These are phyloP conservation scores for Hipposideros armiger DNA, from an alignment of 2,113 vertebrate genomes.

Conservation along the genomic window DNA sequence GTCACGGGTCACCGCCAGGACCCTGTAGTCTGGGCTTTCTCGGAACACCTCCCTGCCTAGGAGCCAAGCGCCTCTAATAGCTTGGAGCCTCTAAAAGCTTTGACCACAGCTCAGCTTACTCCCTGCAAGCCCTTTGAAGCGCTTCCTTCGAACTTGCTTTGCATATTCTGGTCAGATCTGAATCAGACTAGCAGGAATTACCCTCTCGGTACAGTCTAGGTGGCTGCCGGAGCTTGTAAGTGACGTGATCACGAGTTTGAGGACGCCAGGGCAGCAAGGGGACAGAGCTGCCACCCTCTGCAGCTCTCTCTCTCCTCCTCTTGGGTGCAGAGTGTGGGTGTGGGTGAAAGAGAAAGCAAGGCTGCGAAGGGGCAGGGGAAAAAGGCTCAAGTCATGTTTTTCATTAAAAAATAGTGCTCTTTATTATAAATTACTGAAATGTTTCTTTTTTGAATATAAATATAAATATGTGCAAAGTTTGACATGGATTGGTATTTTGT, in stretches of 20 bases:
- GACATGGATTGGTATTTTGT: slow-evolving; percentile 89
- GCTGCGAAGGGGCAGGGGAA: background rate
- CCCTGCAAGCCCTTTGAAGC: slow-evolving; percentile 68
- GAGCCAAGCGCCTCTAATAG: slow-evolving; percentile 60
- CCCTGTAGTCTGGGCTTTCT: slow-evolving; percentile 57
- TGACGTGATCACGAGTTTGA: background rate
- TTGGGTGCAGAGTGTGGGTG: background rate
- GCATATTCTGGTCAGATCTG: slow-evolving; percentile 82
- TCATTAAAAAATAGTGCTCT: slow-evolving; percentile 97
- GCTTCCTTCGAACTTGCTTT: slow-evolving; percentile 77
- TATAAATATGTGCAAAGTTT: slow-evolving; percentile 99
- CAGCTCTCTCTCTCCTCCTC: background rate
- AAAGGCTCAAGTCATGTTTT: slow-evolving; percentile 72
- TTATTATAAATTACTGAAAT: slow-evolving; percentile 99
- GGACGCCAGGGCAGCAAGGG: background rate
- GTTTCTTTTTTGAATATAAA: slow-evolving; percentile 91
- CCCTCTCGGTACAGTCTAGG: slow-evolving; percentile 52
- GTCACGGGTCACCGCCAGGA: slow-evolving; percentile 48
- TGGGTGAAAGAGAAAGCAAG: background rate
- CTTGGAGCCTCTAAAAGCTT: slow-evolving; percentile 64
- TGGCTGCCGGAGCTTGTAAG: slow-evolving; percentile 58
- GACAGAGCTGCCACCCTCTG: background rate
- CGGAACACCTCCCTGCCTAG: slow-evolving; percentile 55
- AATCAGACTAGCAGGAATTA: slow-evolving; percentile 82
- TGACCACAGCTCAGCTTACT: slow-evolving; percentile 61